Percentiles rank a stretch among this genome's conserved stretches.
These are phyloP conservation scores for Chrosomus eos DNA, from an alignment of 2,797 vertebrate species.

Conservation along the genomic window DNA sequence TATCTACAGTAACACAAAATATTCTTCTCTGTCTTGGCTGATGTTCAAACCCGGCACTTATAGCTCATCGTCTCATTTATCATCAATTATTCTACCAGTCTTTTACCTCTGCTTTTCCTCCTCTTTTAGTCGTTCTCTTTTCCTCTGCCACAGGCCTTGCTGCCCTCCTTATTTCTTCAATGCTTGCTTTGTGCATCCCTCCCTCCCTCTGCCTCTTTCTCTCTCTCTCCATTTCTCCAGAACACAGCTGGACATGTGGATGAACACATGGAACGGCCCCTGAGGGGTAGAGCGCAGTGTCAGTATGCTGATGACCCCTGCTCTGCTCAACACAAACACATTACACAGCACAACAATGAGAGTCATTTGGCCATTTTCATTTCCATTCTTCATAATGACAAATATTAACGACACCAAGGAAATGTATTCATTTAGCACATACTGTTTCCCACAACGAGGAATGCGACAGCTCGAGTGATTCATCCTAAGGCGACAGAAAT, in stretches of 20 bases:
- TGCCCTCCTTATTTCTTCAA: constrained; percentile 45
- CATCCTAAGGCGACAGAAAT: constrained; percentile 9
- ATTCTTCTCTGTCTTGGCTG: constrained; percentile 4
- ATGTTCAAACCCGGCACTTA: neutral
- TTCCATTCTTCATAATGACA: constrained; percentile 25
- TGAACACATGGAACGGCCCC: constrained; percentile 51
- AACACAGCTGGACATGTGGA: constrained; percentile 55
- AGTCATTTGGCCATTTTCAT: constrained; percentile 40
- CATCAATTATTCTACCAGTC: constrained; percentile 5
- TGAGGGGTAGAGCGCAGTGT: constrained; percentile 46
- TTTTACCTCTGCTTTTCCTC: constrained; percentile 14
- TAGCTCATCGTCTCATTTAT: constrained; percentile 26
- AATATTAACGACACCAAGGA: constrained; percentile 12
- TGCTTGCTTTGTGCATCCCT: constrained; percentile 51
- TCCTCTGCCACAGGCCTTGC: constrained; percentile 27
- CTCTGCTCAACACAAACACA: constrained; percentile 48
- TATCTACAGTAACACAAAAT: neutral
- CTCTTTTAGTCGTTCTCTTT: constrained; percentile 27
- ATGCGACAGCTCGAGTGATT: neutral
- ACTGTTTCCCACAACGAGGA: neutral
- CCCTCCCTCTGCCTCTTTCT: constrained; percentile 42
- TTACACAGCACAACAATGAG: constrained; percentile 28
- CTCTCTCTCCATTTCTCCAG: constrained; percentile 50
- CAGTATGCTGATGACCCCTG: constrained; percentile 51
- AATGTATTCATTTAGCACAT: constrained; percentile 25